Percentiles rank a stretch among this genome's conserved stretches.
These are phyloP conservation scores for Hirtodrosophila histrioides DNA, from an alignment of 2,888 invertebrate species.

Conservation along the genomic window DNA sequence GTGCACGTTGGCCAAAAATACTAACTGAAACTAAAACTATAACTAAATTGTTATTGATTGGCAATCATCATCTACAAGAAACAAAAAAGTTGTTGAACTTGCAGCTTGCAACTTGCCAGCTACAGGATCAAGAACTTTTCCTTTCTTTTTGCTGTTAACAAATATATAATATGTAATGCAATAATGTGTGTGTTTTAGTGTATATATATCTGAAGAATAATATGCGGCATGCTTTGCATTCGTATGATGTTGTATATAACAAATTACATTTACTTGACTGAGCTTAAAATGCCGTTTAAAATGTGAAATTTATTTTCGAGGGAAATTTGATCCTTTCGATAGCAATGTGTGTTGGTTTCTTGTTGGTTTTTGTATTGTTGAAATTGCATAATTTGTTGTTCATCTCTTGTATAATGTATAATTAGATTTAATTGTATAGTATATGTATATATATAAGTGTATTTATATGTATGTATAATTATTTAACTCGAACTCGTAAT, in stretches of 20 bases:
- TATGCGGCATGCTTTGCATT: conserved; percentile 45
- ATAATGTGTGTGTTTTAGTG: conserved; percentile 18
- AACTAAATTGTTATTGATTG: conserved; percentile 41
- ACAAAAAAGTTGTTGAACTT: conserved; percentile 30
- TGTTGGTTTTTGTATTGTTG: conserved; percentile 17
- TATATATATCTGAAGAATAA: conserved; percentile 33
- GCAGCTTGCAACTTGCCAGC: conserved; percentile 17
- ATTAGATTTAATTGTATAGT: conserved; percentile 69
- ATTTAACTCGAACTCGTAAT: conserved; percentile 75
- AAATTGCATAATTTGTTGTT: conserved; percentile 48
- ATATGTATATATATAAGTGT: conserved; percentile 54
- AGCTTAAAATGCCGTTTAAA: conserved; percentile 59
- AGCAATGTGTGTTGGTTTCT: conserved; percentile 32
- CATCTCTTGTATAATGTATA: conserved; percentile 58
- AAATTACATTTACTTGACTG: conserved; percentile 43
- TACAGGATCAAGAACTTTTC: conserved; percentile 49
- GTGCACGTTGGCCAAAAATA: conserved; percentile 39
- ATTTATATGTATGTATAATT: conserved; percentile 70
- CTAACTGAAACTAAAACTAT: conserved; percentile 19
- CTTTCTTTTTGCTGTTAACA: conserved; percentile 32
- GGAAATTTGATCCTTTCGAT: conserved; percentile 20
- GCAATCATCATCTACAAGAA: conserved; percentile 18
- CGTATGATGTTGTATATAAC: conserved; percentile 43
- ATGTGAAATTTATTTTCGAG: conserved; percentile 24
- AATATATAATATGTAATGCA: conserved; percentile 35